Percentiles rank a stretch among this genome's conserved stretches.
Conservation (phyloP, 2,113 vertebrate genomes). For the Reinhardtius hippoglossoides region DNA sequence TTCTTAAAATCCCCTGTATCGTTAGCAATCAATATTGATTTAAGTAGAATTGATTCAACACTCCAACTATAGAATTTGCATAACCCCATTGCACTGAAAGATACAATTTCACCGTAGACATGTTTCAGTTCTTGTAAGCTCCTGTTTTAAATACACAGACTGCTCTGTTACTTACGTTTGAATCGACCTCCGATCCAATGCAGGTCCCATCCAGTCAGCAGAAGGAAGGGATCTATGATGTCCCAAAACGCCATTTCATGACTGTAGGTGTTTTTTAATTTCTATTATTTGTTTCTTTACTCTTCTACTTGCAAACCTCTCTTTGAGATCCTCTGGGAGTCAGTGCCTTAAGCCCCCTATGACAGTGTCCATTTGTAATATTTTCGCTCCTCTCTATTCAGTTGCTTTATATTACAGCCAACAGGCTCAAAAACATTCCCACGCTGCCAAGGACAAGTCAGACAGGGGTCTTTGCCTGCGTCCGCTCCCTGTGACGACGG, state of each 20-base stretch:
- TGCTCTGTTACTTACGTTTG: conserved; percentile 69
- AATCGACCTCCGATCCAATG: conserved; percentile 76
- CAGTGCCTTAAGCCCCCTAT: conserved; percentile 28
- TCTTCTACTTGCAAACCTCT: conserved; percentile 80
- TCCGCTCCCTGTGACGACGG: conserved; percentile 3
- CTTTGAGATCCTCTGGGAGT: conserved; percentile 47
- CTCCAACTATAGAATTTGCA: conserved; percentile 53
- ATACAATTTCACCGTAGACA: conserved; percentile 36
- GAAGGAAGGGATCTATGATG: conserved; percentile 99
- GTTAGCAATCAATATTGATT: conserved; percentile 74
- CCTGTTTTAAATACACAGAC: conserved; percentile 44
- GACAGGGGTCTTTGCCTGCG: conserved; percentile 19
- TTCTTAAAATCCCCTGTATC: conserved; percentile 38
- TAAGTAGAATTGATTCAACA: conserved; percentile 71
- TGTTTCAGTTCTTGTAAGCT: conserved; percentile 49
- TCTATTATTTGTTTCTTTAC: conserved; percentile 63
- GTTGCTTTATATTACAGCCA: background rate
- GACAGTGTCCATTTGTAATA: conserved; percentile 5
- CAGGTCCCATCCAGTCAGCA: conserved; percentile 99
- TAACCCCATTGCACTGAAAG: conserved; percentile 47
- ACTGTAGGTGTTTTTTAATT: conserved; percentile 89
- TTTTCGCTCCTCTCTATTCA: conserved; percentile 7
- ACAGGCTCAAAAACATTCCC: conserved; percentile 23
- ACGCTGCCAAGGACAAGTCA: conserved; percentile 2
- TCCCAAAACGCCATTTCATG: conserved; percentile 99